Conservation (phyloP, 1,140 invertebrate genomes). For the Papilio polytes region DNA sequence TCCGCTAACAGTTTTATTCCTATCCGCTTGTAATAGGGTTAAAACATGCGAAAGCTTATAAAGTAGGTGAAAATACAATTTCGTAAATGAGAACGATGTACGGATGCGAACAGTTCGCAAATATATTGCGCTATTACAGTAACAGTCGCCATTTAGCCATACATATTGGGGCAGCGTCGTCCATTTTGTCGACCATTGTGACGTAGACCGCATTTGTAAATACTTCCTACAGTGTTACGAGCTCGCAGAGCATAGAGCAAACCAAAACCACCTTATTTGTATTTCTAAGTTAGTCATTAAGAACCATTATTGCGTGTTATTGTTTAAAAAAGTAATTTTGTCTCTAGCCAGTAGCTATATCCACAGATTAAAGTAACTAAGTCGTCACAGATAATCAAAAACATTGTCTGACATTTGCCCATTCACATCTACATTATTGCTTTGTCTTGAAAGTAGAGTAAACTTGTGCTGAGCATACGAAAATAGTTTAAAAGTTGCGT, state of each 20-base stretch:
- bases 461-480: not conserved
- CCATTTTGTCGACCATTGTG: slow-evolving; percentile 19
- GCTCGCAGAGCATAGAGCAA: not conserved
- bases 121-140: slow-evolving; percentile 6
- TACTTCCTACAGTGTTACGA: slow-evolving; percentile 12
- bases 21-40: not conserved
- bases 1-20: not conserved
- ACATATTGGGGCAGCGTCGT: slow-evolving; percentile 13
- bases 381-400: slow-evolving; percentile 15
- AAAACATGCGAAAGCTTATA: not conserved
- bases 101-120: not conserved
- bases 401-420: slow-evolving; percentile 9
- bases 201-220: slow-evolving; percentile 30
- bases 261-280: not conserved
- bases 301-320: not conserved
- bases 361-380: not conserved
- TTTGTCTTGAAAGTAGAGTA: slow-evolving; percentile 8
- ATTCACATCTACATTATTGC: not conserved
- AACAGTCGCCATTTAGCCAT: not conserved
- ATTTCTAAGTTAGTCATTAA: not conserved
- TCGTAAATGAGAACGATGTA: not conserved
- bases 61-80: not conserved
- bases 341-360: not conserved
- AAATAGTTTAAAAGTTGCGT: slow-evolving; percentile 12
- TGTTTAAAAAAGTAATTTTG: not conserved